Evolutionary conservation across 2,113 vertebrate species (phyloP), one percentile per base, ranked within the genome.

Genomic region (Notothenia rossii): DNA sequence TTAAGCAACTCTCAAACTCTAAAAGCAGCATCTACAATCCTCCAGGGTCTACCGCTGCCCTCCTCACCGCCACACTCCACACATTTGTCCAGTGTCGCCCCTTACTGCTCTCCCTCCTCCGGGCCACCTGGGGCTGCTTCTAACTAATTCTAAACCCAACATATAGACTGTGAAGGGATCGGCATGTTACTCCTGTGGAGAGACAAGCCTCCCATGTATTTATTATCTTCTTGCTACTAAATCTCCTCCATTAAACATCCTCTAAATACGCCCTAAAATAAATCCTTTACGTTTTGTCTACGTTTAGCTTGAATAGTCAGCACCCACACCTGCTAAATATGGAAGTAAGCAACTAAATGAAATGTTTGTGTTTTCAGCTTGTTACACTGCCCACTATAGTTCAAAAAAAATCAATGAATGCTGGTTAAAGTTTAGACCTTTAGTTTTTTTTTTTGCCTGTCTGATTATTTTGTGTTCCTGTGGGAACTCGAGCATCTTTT

Each of bases 41-140:
- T 67, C 49, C 50, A 55, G 61, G 68, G 50, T 60, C 43, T n/a
- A 4, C 69, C 18, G 49, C 54, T 64, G 78, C 79, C 58, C 56
- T 84, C 64, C 75, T 88, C 63, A 71, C 68, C 77, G 72, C 75
- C 78, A 78, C 77, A 75, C 65, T 33, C 33, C 29, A 62, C 48
- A 78, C 17, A 67, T 33, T 50, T 61, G 50, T 15, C 36, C 55
- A 45, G 33, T 56, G 29, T 65, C 70, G 74, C 60, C 40, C 65
- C 25, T 9, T 25, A 15, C 45, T 3, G 2, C 50, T 76, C 72
- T 66, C 62, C 50, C 17, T 62, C 22, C 25, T 61, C 5, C 0
- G 29, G 29, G 11, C 59, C 29, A 25, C 67, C 67, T 58, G 60
- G 59, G 55, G 74, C 75, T 58, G 18, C 11, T 66, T 79, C 25